Conservation (phyloP, 2,797 vertebrate genomes). For the Aselliscus stoliczkanus region DNA sequence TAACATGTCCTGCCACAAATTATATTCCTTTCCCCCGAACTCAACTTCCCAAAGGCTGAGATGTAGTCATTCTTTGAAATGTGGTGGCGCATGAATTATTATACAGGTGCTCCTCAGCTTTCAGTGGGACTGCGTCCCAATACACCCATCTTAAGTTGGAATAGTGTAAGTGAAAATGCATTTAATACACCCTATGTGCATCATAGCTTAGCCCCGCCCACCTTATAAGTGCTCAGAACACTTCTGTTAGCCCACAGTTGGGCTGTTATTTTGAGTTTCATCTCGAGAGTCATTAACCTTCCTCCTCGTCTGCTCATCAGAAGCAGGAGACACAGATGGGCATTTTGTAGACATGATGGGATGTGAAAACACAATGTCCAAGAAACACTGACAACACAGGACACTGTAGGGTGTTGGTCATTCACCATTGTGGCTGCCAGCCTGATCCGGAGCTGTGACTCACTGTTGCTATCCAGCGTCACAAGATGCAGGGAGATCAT, state of each 20-base stretch:
- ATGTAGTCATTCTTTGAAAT: not conserved
- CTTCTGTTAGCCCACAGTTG: not conserved
- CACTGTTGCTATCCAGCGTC: not conserved
- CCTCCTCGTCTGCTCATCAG: not conserved
- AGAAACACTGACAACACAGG: not conserved
- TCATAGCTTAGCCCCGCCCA: not conserved
- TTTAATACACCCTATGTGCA: not conserved
- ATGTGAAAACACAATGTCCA: not conserved
- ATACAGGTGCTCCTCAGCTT: not conserved
- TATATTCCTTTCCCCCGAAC: not conserved
- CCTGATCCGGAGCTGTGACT: too few relatives aligned
- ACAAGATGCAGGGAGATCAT: too few relatives aligned
- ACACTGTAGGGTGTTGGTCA: not conserved
- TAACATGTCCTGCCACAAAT: not conserved
- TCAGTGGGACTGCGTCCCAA: not conserved
- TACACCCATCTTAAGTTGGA: not conserved
- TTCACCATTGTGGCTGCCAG: fast-evolving
- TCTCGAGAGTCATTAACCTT: not conserved
- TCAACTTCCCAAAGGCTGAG: not conserved
- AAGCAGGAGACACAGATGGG: not conserved
- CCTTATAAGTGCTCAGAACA: not conserved
- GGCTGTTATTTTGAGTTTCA: not conserved
- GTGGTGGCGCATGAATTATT: not conserved
- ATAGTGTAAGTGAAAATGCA: not conserved
- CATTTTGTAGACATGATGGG: not conserved